phyloP scores from a whole-genome alignment of 2,113 vertebrate species.

The Seriola rivoliana region DNA sequence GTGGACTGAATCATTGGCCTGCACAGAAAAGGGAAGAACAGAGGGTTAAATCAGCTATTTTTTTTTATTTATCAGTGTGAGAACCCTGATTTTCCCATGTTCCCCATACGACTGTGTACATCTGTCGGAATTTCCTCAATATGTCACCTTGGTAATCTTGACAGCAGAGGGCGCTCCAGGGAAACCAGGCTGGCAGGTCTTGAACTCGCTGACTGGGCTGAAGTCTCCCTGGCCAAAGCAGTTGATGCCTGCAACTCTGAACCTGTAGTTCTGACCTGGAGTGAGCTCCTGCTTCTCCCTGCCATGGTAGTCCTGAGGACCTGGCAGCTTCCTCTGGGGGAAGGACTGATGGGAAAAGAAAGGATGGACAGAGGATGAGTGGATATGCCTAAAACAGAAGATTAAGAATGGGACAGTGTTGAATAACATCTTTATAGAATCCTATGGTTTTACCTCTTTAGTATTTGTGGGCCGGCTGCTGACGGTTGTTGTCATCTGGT shows the following conservation, averaged over 20 bases:
- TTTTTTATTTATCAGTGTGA: neutral
- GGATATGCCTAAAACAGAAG: neutral
- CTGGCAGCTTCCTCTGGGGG: slow-evolving; percentile 83
- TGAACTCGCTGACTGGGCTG: slow-evolving; percentile 95
- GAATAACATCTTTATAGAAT: neutral
- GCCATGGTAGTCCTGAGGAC: slow-evolving; percentile 88
- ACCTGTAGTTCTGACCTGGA: slow-evolving; percentile 92
- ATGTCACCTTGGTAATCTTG: slow-evolving; percentile 93
- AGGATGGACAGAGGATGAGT: neutral
- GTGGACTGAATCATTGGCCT: slow-evolving; percentile 93
- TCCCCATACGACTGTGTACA: neutral
- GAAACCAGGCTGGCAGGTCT: slow-evolving; percentile 97
- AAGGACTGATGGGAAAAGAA: neutral
- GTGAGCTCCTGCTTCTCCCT: slow-evolving; percentile 89
- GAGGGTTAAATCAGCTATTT: neutral
- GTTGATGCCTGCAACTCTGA: slow-evolving; percentile 96
- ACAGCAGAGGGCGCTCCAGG: slow-evolving; percentile 97
- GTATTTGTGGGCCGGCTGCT: slow-evolving; percentile 23
- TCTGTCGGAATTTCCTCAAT: neutral
- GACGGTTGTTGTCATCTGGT: slow-evolving; percentile 62
- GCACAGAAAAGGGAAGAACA: neutral
- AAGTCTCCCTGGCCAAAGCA: slow-evolving; percentile 92
- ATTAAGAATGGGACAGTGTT: neutral
- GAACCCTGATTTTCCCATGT: neutral
- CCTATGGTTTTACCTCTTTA: slow-evolving; percentile 68